A percentile compares a stretch with the other conserved stretches of the same genome.
These are phyloP conservation scores for Montipora foliosa DNA, from an alignment of 64 coral and sea anemone species.

Conservation along the genomic window DNA sequence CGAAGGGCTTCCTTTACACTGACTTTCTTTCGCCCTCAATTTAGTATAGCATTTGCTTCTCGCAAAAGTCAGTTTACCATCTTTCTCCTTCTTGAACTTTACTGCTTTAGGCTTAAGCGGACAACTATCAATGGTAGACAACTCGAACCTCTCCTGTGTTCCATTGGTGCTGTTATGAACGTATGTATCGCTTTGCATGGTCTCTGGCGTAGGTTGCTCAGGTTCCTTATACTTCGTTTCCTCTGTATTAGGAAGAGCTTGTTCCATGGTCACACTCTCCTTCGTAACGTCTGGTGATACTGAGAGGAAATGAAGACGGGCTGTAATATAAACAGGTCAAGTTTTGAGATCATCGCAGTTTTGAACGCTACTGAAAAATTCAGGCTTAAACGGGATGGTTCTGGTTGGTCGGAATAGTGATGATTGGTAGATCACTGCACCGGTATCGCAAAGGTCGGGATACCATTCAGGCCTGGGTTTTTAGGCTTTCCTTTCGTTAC, in stretches of 20 bases:
- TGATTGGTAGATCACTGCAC: no score
- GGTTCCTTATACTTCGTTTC: not conserved
- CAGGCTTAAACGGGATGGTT: no score
- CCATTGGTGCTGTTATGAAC: not conserved
- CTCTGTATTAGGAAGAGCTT: no score
- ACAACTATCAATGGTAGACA: not conserved
- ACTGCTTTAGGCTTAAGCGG: conserved; percentile 19
- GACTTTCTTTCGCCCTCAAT: not conserved
- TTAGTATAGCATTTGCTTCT: not conserved
- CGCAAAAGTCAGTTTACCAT: conserved; percentile 11
- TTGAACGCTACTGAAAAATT: no score
- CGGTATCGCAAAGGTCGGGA: no score
- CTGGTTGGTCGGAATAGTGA: no score
- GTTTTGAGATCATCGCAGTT: no score
- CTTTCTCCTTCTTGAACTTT: conserved; percentile 27
- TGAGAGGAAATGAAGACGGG: not conserved
- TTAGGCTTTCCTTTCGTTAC: no score
- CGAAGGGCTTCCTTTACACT: not conserved
- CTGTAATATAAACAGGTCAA: no score
- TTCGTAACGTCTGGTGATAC: not conserved
- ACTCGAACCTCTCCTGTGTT: not conserved
- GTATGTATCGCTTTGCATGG: not conserved
- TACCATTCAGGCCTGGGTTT: no score
- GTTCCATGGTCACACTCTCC: not conserved
- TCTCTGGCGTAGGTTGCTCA: not conserved